Evolutionary conservation across 2,797 vertebrate genomes (phyloP).

Genomic region (Myiotriccus ornatus): DNA sequence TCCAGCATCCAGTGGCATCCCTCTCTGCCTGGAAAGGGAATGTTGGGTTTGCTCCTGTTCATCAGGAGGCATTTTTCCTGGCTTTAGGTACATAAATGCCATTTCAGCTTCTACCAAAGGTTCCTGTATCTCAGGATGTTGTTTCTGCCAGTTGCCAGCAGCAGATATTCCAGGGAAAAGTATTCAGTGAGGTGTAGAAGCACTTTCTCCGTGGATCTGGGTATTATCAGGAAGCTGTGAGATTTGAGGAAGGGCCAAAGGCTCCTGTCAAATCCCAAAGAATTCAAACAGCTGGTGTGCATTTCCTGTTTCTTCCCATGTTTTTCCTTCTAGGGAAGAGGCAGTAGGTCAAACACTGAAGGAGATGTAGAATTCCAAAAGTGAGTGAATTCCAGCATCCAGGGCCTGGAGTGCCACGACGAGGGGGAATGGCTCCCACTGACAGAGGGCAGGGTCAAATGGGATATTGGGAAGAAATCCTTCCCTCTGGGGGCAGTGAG

Average conservation of each 20-base stretch:
- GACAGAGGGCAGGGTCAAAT: neutral
- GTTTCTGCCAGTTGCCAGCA: neutral
- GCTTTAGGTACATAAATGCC: neutral
- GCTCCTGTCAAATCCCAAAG: neutral
- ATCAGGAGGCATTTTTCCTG: neutral
- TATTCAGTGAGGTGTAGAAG: neutral
- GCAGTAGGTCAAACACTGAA: neutral
- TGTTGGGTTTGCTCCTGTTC: neutral
- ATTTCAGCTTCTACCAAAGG: neutral
- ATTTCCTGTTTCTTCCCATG: neutral
- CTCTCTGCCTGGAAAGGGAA: neutral
- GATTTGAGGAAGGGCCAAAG: neutral
- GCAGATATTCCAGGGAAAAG: neutral
- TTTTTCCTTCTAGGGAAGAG: neutral
- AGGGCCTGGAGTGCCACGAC: neutral
- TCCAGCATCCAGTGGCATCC: neutral
- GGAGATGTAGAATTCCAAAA: neutral
- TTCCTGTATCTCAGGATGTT: neutral
- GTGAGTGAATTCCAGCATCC: neutral
- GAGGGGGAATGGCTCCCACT: neutral
- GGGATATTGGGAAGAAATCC: neutral
- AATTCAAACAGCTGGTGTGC: neutral
- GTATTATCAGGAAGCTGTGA: neutral
- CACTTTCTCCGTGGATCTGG: neutral
- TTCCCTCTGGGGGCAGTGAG: neutral